Percentiles rank a stretch among this genome's conserved stretches.
Evolutionary conservation across 2,888 invertebrate species (phyloP).

Genomic region (Micropterix aruncella): DNA sequence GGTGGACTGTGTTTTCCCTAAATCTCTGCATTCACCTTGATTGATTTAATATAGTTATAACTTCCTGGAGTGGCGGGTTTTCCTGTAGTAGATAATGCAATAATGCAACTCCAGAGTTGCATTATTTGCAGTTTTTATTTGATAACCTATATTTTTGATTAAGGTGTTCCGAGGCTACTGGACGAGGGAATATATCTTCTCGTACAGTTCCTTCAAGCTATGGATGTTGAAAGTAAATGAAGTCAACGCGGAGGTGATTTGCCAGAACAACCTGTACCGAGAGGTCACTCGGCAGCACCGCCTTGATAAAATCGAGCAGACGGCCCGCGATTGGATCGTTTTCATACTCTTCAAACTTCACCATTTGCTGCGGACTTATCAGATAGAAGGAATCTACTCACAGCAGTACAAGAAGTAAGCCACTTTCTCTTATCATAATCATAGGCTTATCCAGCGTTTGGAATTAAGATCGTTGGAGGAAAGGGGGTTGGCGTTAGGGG

Average conservation of each 20-base stretch:
- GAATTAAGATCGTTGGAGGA: too few species aligned
- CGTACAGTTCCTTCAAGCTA: neutral
- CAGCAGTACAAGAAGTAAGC: neutral
- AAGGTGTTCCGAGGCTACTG: slow-evolving; percentile 1
- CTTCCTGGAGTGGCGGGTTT: too few species aligned
- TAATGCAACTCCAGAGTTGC: too few species aligned
- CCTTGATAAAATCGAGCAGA: slow-evolving; percentile 19
- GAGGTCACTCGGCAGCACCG: neutral
- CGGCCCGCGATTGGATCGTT: slow-evolving; percentile 31
- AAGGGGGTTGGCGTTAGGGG: too few species aligned
- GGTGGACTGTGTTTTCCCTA: too few species aligned
- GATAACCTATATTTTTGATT: too few species aligned
- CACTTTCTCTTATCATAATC: too few species aligned
- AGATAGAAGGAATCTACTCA: slow-evolving; percentile 28
- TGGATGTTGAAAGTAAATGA: neutral
- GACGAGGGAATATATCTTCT: neutral
- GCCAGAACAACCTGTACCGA: neutral
- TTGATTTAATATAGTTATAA: too few species aligned
- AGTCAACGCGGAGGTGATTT: neutral
- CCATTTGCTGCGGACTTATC: slow-evolving; percentile 27
- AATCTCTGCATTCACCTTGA: too few species aligned
- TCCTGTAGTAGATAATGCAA: too few species aligned
- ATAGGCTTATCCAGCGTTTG: too few species aligned
- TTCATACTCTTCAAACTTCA: slow-evolving; percentile 34
- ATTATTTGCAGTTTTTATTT: too few species aligned